These are phyloP conservation scores for Catostomus latipinnis DNA, from an alignment of 2,797 vertebrate species.

Conservation along the genomic window DNA sequence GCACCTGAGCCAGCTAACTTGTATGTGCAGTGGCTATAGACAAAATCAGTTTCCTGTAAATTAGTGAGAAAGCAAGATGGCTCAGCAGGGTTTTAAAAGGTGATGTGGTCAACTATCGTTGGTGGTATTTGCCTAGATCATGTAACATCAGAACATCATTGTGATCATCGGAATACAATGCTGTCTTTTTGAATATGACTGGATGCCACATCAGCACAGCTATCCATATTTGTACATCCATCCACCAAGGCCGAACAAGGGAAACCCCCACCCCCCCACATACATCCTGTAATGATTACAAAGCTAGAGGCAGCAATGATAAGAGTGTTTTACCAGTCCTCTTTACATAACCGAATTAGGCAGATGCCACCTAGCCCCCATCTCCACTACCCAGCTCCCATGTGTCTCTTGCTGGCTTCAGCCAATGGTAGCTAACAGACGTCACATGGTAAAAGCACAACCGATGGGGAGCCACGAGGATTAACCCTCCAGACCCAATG, in stretches of 20 bases:
- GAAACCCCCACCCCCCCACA: constrained; percentile 6
- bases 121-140: neutral
- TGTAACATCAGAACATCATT: too few relatives aligned
- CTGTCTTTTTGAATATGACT: constrained; percentile 18
- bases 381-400: constrained; percentile 38
- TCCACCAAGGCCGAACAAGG: constrained; percentile 12
- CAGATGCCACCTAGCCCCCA: constrained; percentile 63
- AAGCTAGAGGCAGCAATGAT: constrained; percentile 60
- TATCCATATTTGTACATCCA: constrained; percentile 47
- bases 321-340: constrained; percentile 73
- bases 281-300: constrained; percentile 60
- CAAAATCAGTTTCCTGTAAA: neutral
- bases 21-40: neutral
- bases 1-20: constrained; percentile 13
- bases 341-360: constrained; percentile 81
- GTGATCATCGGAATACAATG: neutral
- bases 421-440: constrained; percentile 73
- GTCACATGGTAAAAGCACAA: constrained; percentile 81
- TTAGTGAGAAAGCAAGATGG: neutral
- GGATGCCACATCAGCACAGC: neutral
- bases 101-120: neutral
- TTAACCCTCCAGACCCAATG: constrained; percentile 79
- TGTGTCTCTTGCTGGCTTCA: constrained; percentile 60
- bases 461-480: constrained; percentile 74
- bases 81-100: constrained; percentile 12